Base-by-base conservation (phyloP, 2,888 invertebrate genomes). In the Catocala nupta region DNA sequence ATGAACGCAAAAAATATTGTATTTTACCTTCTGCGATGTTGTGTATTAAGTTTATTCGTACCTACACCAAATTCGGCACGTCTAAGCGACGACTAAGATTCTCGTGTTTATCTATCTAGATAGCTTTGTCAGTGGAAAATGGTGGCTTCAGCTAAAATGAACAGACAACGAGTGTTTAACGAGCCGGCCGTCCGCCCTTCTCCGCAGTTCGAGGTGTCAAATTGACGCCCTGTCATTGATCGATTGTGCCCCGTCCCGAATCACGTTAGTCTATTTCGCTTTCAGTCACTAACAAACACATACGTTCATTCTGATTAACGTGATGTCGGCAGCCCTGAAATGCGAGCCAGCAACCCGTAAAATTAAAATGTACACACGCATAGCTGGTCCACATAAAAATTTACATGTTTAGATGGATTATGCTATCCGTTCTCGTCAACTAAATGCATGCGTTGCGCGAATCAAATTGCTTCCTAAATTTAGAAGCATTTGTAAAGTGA, bases 221-320 rank as follows among this genome's bases (percentile, higher is more conserved):
- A 85, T 84, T 80, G 82, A 77, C 77, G 76, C 71, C 59, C 75
- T 84, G 87, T 82, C 86, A 85, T 77, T 90, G 90, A 90, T 90
- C 83, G 88, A 90, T 89, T 82, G 84, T 81, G 65, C 70, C 67
- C 68, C 58, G 71, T 73, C 57, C 71, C 72, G 65, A 70, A 75
- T 73, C 68, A 71, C 73, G 73, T 69, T 76, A 71, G 72, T 65
- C 72, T 73, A 77, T 78, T 78, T 71, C 70, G 63, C 65, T 69
- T 69, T 58, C 65, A 71, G 66, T 67, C 68, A 70, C 64, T 63
- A 71, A 70, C 66, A 71, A 70, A 77, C 68, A 78, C 71, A 73
- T 60, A 77, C 73, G 77, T 78, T 77, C 67, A 77, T 77, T 77
- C 77, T 77, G 78, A 81, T 82, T 77, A 81, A 73, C 71, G 71